phyloP scores from a whole-genome alignment of 2,888 invertebrate genomes.

The Nezara viridula region DNA sequence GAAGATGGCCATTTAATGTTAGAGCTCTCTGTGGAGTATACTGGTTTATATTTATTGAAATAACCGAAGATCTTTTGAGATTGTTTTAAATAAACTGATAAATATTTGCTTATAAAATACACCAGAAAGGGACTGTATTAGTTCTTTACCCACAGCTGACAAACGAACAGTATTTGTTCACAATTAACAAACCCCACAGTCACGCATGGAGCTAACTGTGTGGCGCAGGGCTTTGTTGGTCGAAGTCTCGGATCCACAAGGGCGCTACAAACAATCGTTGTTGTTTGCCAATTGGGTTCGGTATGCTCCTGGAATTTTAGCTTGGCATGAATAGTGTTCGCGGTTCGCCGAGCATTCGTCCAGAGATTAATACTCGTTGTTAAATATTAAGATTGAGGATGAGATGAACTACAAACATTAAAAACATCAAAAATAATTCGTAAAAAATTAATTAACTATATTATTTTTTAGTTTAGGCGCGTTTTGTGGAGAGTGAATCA shows the following conservation, averaged over 20 bases:
- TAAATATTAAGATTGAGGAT: too few relatives aligned
- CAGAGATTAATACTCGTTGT: background rate
- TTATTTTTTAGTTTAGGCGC: too few relatives aligned
- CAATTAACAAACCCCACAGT: background rate
- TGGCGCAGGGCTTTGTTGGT: background rate
- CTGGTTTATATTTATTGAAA: too few relatives aligned
- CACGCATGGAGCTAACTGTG: background rate
- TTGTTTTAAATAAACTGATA: background rate
- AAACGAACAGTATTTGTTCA: background rate
- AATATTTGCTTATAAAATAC: background rate
- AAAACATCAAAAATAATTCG: too few relatives aligned
- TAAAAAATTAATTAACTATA: too few relatives aligned
- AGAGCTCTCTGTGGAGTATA: too few relatives aligned
- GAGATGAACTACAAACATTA: too few relatives aligned
- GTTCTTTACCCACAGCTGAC: background rate
- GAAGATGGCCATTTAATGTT: too few relatives aligned
- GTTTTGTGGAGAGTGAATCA: too few relatives aligned
- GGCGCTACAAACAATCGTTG: background rate
- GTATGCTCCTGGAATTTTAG: background rate
- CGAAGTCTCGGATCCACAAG: background rate
- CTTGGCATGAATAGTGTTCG: background rate
- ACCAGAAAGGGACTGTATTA: background rate
- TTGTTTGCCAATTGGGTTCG: background rate
- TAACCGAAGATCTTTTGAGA: too few relatives aligned
- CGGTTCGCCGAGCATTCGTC: too few relatives aligned